Evolutionary conservation across 2,113 vertebrate genomes (phyloP).

Genomic region (Pteruthius melanotis): DNA sequence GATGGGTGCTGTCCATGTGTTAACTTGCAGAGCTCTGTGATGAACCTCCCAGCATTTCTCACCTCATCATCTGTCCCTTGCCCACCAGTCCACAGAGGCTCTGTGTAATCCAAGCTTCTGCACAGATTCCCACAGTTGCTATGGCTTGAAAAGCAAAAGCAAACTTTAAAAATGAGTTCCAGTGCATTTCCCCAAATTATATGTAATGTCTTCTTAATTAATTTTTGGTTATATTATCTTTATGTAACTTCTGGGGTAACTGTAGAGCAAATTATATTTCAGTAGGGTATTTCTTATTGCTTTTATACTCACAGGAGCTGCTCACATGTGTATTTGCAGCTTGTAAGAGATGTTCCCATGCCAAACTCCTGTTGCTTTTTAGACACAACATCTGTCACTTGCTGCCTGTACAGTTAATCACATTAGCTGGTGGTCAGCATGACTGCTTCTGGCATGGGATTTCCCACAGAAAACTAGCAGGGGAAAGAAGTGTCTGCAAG

Average conservation of each 20-base stretch:
- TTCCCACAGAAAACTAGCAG: neutral
- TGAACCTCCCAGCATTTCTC: neutral
- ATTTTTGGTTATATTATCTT: neutral
- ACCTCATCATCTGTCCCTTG: neutral
- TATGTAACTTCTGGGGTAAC: neutral
- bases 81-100: neutral
- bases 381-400: neutral
- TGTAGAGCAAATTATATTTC: neutral
- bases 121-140: neutral
- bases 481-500: neutral
- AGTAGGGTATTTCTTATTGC: neutral
- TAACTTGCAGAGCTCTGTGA: neutral
- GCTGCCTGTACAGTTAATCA: neutral
- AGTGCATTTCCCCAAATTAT: neutral
- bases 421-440: neutral
- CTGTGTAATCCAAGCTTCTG: neutral
- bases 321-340: neutral
- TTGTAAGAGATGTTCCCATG: neutral
- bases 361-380: slow-evolving; percentile 14
- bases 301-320: neutral
- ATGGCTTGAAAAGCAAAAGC: neutral
- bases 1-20: neutral
- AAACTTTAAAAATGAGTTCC: neutral
- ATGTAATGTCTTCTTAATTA: neutral
- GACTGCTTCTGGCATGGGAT: neutral